Evolutionary conservation across 2,888 invertebrate species (phyloP), one percentile per base, ranked within the genome.

Genomic region (Phorcus lineatus): DNA sequence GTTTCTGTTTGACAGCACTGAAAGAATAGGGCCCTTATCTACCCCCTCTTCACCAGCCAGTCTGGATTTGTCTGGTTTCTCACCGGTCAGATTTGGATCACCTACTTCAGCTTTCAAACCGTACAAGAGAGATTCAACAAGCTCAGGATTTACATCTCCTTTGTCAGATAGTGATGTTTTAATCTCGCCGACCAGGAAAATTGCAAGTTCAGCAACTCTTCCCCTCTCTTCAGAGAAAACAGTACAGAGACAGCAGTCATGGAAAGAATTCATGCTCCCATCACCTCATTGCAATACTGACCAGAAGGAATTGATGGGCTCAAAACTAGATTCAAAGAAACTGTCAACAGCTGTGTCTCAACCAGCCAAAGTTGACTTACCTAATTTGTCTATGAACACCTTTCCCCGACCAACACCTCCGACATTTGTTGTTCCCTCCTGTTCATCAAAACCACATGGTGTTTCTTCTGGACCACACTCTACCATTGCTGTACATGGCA

Each of bases 251-350:
- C 76, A 76, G 57, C 24, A 55, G 11, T 55, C 76, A 17, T 76
- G 76, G 76, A 76, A 76, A n/a, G 76, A 76, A 16, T 76, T 76
- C 54, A 54, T 76, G 31, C 55, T 76, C n/a, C 76, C 76, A 31
- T 76, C 76, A n/a, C 31, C 76, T 54, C 54, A 54, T 55, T 22
- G 28, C 55, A 76, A 76, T 55, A 36, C 70, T 36, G 55, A 76
- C 19, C 53, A 53, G 55, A 54, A n/a, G 19, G 17, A 19, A 55
- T n/a, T 24, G 52, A 36, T 55, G 36, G 52, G 24, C 74, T 28
- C 53, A 1, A 52, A 19, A 13, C 16, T 6, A 11, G 54, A 55
- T 24, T 13, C 76, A 31, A 55, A 31, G 31, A 54, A 76, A 19
- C 17, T 17, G 3, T 70, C 70, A 36, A 24, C 70, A 16, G 67